Base-by-base conservation (phyloP, 2,888 invertebrate genomes). In the Spilarctia lutea region DNA sequence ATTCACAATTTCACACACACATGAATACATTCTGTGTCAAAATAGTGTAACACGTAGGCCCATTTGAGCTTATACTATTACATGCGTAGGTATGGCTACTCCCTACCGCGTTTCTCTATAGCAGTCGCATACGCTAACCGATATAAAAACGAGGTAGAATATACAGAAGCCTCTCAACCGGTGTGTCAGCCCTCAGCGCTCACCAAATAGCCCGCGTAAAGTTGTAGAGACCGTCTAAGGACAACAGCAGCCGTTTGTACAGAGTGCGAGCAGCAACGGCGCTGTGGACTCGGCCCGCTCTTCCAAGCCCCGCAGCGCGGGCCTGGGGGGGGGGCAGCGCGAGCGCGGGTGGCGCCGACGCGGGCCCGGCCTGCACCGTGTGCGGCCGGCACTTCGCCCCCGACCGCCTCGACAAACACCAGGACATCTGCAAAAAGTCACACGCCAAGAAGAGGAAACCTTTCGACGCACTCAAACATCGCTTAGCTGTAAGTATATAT, bases 401-500 rank as follows among this genome's bases (percentile, higher is more conserved):
- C 30, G 99, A 99, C 89, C 96, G 99, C 2, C 94, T 99, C 72
- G 95, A 93, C 11, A 98, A 97, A 84, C 99, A 99, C 92, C 97
- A 98, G 92, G 96, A 97, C 45, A 98, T 99, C 80, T 99, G 99
- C 93, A 94, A 96, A 82, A 98, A 98, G 90, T 96, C 98, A 1
- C 95, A 96, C 68, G 94, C 96, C 76, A 98, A 98, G 92, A 98
- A 98, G 89, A 96, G 99, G 81, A 99, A 99, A 95, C 97, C 97
- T 0, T 99, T 99, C 91, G 99, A 99, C 93, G 98, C 98, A 3
- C 97, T 98, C 66, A 98, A 98, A 89, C 99, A 99, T 92, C 96
- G 99, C n/a, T 97, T 98, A 1, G 94, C 94, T 80, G 96, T 96
- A 27, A 93, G 94, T 82, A 60, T 20, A 27, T 35, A 2, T 27